phyloP scores from a whole-genome alignment of 2,888 invertebrate species.

The Brenthis ino region DNA sequence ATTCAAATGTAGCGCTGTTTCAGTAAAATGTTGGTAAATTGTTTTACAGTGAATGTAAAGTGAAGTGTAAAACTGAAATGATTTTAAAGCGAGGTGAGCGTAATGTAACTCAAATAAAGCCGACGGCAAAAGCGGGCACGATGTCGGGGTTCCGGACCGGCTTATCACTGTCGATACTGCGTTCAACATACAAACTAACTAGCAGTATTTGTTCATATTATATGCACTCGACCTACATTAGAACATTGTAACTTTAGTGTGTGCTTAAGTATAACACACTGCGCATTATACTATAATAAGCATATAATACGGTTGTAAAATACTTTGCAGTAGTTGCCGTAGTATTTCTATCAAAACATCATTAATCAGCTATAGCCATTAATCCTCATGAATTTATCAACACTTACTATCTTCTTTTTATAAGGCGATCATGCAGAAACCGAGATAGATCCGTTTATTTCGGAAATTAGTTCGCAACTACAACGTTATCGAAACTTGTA shows the following conservation, averaged over 20 bases:
- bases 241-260: constrained; percentile 20
- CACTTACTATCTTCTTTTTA: constrained; percentile 69
- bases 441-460: constrained; percentile 74
- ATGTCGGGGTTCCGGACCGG: constrained; percentile 47
- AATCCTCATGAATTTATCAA: constrained; percentile 22
- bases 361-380: constrained; percentile 48
- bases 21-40: constrained; percentile 23
- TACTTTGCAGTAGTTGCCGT: constrained; percentile 35
- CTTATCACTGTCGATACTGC: constrained; percentile 75
- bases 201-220: constrained; percentile 26
- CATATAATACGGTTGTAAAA: constrained; percentile 26
- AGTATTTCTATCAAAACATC: constrained; percentile 51
- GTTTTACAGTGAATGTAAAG: constrained; percentile 32
- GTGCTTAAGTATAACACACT: neutral
- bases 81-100: constrained; percentile 50
- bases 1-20: constrained; percentile 11
- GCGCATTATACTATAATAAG: constrained; percentile 14
- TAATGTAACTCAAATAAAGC: constrained; percentile 56
- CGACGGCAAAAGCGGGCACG: constrained; percentile 54
- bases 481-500: constrained; percentile 79
- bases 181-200: constrained; percentile 40
- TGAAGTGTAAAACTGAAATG: constrained; percentile 57
- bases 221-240: constrained; percentile 27
- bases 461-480: constrained; percentile 80
- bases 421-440: constrained; percentile 69